Conservation (phyloP, 2,797 vertebrate genomes). For the Etheostoma perlongum region DNA sequence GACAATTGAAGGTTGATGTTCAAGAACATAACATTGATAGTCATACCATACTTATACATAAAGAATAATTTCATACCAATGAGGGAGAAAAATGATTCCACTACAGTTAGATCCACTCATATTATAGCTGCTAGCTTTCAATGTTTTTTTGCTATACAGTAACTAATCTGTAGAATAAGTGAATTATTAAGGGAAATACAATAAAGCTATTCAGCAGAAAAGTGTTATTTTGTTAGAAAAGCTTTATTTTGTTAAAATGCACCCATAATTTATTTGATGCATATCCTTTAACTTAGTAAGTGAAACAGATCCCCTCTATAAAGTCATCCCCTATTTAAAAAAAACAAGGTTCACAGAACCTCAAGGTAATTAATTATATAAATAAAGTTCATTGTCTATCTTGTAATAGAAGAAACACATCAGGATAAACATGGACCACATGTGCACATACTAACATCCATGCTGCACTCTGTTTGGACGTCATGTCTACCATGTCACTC, state of each 20-base stretch:
- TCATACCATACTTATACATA: background rate
- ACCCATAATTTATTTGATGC: background rate
- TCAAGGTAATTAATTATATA: background rate
- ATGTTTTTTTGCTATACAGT: background rate
- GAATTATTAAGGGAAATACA: background rate
- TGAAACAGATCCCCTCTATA: background rate
- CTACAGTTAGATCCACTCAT: background rate
- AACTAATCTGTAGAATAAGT: background rate
- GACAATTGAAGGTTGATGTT: constrained; percentile 21
- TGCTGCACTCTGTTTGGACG: constrained; percentile 28
- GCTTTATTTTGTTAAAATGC: background rate
- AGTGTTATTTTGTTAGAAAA: background rate
- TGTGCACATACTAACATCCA: constrained; percentile 7
- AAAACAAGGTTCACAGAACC: background rate
- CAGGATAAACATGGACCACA: constrained; percentile 26
- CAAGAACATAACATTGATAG: constrained; percentile 3
- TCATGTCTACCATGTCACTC: constrained; percentile 55
- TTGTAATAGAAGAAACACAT: constrained; percentile 8
- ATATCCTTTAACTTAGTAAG: background rate
- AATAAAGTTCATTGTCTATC: background rate
- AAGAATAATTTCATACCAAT: background rate
- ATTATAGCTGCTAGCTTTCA: background rate
- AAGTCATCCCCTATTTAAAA: background rate
- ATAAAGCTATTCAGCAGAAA: background rate
- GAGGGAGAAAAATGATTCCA: constrained; percentile 16